Percentiles rank a stretch among this genome's conserved stretches.
Evolutionary conservation across 2,888 invertebrate genomes (phyloP).

Genomic region (Cremastinae sp.): DNA sequence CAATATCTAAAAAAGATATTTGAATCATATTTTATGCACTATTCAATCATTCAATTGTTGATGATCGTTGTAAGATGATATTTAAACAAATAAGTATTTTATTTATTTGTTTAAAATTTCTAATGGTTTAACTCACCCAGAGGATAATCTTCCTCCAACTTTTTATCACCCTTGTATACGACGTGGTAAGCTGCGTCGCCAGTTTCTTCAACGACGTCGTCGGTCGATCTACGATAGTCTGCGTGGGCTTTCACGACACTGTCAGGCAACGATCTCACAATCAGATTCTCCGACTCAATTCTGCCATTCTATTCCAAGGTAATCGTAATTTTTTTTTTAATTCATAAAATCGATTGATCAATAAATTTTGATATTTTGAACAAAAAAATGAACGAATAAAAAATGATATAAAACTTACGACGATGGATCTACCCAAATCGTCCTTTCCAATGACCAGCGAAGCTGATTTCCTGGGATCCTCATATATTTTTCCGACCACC

Average conservation of each 20-base stretch:
- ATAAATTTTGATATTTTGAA: background rate
- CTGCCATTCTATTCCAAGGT: conserved; percentile 49
- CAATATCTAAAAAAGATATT: too few species aligned
- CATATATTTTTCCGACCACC: conserved; percentile 6
- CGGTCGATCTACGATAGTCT: conserved; percentile 40
- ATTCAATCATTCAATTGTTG: too few species aligned
- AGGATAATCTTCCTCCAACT: background rate
- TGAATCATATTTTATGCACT: too few species aligned
- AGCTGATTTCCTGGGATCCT: conserved; percentile 24
- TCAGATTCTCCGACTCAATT: conserved; percentile 31
- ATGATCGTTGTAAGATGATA: conserved; percentile 10
- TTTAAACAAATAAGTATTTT: too few species aligned
- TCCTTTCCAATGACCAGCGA: conserved; percentile 42
- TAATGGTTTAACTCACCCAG: conserved; percentile 27
- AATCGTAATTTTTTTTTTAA: background rate
- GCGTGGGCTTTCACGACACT: conserved; percentile 28
- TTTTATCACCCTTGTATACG: conserved; percentile 26
- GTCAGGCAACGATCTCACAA: conserved; percentile 45
- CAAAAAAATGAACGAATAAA: background rate
- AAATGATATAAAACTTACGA: conserved; percentile 20
- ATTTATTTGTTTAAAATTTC: too few species aligned
- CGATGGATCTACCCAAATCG: background rate
- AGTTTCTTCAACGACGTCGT: background rate
- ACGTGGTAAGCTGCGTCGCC: conserved; percentile 47
- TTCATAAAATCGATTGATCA: background rate